Evolutionary conservation across 2,888 invertebrate species (phyloP), one percentile per base, ranked within the genome.

Genomic region (Drosophila paramelanica): DNA sequence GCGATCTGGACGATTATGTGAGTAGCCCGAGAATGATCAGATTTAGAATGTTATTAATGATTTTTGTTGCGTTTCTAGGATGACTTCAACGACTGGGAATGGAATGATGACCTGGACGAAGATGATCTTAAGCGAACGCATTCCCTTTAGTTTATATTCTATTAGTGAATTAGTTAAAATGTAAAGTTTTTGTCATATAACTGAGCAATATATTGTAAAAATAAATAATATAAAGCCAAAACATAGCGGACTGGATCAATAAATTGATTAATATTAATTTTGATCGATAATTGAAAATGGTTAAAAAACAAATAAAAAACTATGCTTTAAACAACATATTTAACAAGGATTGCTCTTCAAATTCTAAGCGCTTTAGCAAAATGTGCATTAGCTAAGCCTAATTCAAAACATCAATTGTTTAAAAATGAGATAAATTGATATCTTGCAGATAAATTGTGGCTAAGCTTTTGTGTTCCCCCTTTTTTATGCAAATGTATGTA

Each of bases 21-120:
- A 83, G 91, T 88, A 17, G 1, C 1, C 6, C 25, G 3, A 10
- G 36, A 10, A 10, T n/a, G 1, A 2, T 8, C 4, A 8, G 39
- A 8, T 5, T 1, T 0, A 11, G 11, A 8, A 8, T 14, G 10
- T 41, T 6, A 7, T 8, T 14, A 23, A 10, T 49, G 3, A 1
- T 17, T 23, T 6, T 45, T 31, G 10, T 11, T 46, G 39, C 47
- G 42, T 56, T 71, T 47, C 2, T 33, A 91, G 91, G 90, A 91
- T 33, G 81, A 90, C 38, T 91, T 91, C 53, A 84, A 81, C 41
- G 80, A 90, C 68, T 91, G 90, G 91, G 91, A 91, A 33, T 91
- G 90, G 90, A 81, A 89, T n/a, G 89, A 89, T 8, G 90, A 88
- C 13, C 56, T 77, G 17, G 79, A 88, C 33, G 61, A 81, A 33